Base-by-base conservation (phyloP, 1,140 invertebrate genomes). In the Sycophaga agraensis region DNA sequence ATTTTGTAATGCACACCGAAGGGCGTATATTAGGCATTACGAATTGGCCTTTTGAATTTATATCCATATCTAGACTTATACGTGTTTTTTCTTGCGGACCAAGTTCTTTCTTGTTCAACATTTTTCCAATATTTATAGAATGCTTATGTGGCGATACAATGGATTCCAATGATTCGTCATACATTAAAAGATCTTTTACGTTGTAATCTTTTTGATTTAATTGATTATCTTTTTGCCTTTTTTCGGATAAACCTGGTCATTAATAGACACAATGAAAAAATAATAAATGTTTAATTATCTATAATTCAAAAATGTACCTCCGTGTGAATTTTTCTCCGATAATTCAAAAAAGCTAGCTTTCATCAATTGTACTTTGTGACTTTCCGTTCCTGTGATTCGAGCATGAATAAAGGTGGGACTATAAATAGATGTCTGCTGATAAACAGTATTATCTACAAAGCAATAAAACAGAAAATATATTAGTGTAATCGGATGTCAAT, bases 281-380 rank as follows among this genome's bases (percentile, higher is more conserved):
- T n/a, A n/a, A n/a, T n/a, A n/a, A n/a, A n/a, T n/a, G n/a, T n/a
- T n/a, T n/a, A n/a, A n/a, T n/a, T n/a, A n/a, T n/a, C n/a, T n/a
- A n/a, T n/a, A n/a, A n/a, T n/a, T n/a, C n/a, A n/a, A n/a, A 17
- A 19, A 39, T 19, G 26, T 59, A 51, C 48, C 48, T 16, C 51
- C 14, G 35, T 17, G 22, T 19, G 35, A 6, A 24, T 49, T 40
- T 19, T 46, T 22, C 2, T 54, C 9, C 8, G 8, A 9, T 86
- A 60, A 75, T 16, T 79, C 76, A 70, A 89, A 89, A 68, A 94
- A 87, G 2, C 90, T 92, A 0, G 91, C 91, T 74, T 94, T 94
- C 91, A 94, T 93, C 6, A 92, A 78, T 70, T 94, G 92, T 22
- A 94, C 82, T 68, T 85, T 88, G 62, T 86, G 84, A 22, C 86